Evolutionary conservation across 2,797 vertebrate genomes (phyloP).

Genomic region (Crenichthys baileyi): DNA sequence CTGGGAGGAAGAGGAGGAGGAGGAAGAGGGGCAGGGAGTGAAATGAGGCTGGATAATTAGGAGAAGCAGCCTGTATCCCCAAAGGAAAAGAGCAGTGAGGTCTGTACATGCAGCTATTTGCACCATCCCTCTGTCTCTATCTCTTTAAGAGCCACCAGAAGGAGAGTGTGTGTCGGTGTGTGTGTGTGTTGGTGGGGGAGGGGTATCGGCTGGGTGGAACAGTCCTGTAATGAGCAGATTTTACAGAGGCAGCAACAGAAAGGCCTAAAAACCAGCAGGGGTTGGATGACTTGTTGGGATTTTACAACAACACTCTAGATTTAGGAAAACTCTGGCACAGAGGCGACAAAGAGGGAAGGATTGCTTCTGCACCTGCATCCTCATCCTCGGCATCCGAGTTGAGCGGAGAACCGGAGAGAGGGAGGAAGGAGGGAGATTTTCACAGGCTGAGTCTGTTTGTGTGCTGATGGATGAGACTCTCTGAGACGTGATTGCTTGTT

Average conservation of each 20-base stretch:
- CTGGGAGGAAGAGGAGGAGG: slow-evolving; percentile 34
- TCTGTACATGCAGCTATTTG: slow-evolving; percentile 50
- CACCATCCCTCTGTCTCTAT: slow-evolving; percentile 82
- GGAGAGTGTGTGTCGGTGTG: slow-evolving; percentile 62
- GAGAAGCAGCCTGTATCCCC: slow-evolving; percentile 71
- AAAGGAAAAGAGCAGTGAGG: slow-evolving; percentile 55
- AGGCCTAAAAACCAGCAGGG: slow-evolving; percentile 70
- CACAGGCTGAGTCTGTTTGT: slow-evolving; percentile 51
- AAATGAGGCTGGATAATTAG: slow-evolving; percentile 77
- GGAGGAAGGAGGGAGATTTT: slow-evolving; percentile 49
- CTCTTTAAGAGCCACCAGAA: slow-evolving; percentile 88
- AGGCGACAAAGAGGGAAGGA: slow-evolving; percentile 54
- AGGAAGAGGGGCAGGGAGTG: slow-evolving; percentile 31
- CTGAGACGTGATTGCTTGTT: slow-evolving; percentile 73
- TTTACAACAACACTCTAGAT: slow-evolving; percentile 62
- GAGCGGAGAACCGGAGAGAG: slow-evolving; percentile 47
- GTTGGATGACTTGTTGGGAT: slow-evolving; percentile 80
- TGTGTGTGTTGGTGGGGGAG: slow-evolving; percentile 74
- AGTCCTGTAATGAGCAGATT: slow-evolving; percentile 85
- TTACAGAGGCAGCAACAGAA: slow-evolving; percentile 74
- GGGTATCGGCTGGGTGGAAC: slow-evolving; percentile 81
- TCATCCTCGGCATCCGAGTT: slow-evolving; percentile 60
- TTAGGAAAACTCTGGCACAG: slow-evolving; percentile 39
- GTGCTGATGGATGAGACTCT: slow-evolving; percentile 53
- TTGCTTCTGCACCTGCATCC: slow-evolving; percentile 51